Evolutionary conservation across 2,113 vertebrate species (phyloP).

Genomic region (Alethe castanea): DNA sequence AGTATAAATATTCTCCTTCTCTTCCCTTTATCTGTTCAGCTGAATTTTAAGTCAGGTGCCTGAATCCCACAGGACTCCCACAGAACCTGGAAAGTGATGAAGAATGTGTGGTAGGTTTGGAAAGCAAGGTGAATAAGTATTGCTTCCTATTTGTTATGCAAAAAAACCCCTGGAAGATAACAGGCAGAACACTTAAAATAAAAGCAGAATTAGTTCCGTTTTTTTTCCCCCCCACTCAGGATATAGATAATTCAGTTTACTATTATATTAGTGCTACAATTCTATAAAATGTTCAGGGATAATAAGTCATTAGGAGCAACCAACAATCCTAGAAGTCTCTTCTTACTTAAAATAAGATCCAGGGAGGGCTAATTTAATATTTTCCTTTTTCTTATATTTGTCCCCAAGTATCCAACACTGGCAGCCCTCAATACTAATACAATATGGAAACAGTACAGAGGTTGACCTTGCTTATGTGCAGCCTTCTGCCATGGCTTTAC

Average conservation of each 20-base stretch:
- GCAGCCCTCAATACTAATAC: neutral
- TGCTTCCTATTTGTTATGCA: neutral
- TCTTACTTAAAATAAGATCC: neutral
- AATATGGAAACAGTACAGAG: neutral
- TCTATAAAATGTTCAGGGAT: neutral
- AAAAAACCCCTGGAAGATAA: neutral
- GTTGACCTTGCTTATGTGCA: neutral
- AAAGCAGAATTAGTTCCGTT: neutral
- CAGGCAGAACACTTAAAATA: neutral
- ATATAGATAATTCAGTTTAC: neutral
- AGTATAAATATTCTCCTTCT: neutral
- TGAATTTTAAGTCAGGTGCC: neutral
- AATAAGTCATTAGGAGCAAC: neutral
- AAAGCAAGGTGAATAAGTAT: neutral
- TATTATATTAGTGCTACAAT: neutral
- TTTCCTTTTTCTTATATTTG: neutral
- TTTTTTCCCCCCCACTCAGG: accelerated
- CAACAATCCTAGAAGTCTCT: neutral
- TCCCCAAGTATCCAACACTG: neutral
- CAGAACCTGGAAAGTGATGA: neutral
- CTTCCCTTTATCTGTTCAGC: neutral
- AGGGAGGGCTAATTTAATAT: neutral
- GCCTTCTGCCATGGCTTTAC: neutral
- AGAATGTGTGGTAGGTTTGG: neutral
- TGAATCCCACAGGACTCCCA: neutral